Conservation (phyloP, 2,797 vertebrate species). For the Parauchenoglanis ngamensis region DNA sequence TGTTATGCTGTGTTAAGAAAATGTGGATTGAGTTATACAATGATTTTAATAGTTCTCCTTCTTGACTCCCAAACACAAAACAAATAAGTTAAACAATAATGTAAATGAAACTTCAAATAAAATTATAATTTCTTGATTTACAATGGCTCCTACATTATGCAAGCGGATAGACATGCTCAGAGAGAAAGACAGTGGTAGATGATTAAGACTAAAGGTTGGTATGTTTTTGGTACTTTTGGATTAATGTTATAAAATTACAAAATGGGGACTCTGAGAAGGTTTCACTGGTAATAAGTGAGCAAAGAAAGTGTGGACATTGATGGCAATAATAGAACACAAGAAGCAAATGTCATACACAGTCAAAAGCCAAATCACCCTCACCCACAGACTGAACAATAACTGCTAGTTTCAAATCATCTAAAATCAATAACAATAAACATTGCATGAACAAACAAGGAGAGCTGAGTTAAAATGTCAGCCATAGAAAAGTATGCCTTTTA, state of each 20-base stretch:
- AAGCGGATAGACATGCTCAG: neutral
- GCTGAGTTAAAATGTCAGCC: slow-evolving; percentile 51
- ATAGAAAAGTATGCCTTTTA: slow-evolving; percentile 36
- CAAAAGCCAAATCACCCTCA: slow-evolving; percentile 23
- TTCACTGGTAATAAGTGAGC: neutral
- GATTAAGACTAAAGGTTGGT: neutral
- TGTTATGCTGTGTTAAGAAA: neutral
- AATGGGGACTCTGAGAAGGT: neutral
- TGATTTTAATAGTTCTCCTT: neutral
- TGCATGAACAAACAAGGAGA: slow-evolving; percentile 46
- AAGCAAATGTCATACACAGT: slow-evolving; percentile 19
- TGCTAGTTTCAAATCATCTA: slow-evolving; percentile 34
- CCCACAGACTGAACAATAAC: slow-evolving; percentile 23
- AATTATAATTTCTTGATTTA: neutral
- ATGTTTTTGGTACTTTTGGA: neutral
- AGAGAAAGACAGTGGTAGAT: neutral
- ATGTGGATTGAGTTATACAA: neutral
- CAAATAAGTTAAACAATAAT: neutral
- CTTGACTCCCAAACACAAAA: neutral
- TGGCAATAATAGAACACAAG: slow-evolving; percentile 10
- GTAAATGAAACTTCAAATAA: neutral
- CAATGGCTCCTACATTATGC: neutral
- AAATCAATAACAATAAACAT: slow-evolving; percentile 54
- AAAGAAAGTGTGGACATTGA: slow-evolving; percentile 6
- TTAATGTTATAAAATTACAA: neutral